Percentiles rank a stretch among this genome's conserved stretches.
phyloP scores from a whole-genome alignment of 2,888 invertebrate species.

The Luperina testacea region DNA sequence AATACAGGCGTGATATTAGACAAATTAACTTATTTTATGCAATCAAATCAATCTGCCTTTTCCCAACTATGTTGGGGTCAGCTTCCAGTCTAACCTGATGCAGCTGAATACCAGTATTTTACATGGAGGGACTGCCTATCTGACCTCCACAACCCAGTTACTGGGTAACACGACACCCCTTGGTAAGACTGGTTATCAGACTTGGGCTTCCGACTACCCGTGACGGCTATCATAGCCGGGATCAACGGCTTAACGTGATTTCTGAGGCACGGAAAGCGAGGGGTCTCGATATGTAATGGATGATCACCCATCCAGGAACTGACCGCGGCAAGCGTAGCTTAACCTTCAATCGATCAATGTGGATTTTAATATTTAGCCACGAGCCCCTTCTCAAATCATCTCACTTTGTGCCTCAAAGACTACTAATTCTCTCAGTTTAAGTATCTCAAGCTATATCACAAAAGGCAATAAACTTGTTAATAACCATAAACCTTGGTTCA shows the following conservation, averaged over 20 bases:
- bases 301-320: not conserved
- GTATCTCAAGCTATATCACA: not conserved
- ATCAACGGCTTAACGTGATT: too few species aligned
- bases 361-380: not conserved
- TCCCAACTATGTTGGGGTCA: not conserved
- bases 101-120: not conserved
- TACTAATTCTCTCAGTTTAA: not conserved
- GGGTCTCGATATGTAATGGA: not conserved
- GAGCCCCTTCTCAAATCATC: not conserved
- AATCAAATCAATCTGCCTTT: not conserved
- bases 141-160: not conserved
- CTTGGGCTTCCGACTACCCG: not conserved
- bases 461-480: conserved; percentile 24
- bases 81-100: not conserved
- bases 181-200: not conserved
- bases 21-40: not conserved
- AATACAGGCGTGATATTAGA: not conserved
- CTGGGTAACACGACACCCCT: not conserved
- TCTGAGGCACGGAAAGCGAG: not conserved
- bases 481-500: conserved; percentile 35
- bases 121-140: not conserved
- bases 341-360: not conserved
- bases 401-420: not conserved
- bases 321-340: not conserved
- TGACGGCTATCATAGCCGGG: too few species aligned